phyloP scores from a whole-genome alignment of 2,113 vertebrate genomes.

The Ondatra zibethicus region DNA sequence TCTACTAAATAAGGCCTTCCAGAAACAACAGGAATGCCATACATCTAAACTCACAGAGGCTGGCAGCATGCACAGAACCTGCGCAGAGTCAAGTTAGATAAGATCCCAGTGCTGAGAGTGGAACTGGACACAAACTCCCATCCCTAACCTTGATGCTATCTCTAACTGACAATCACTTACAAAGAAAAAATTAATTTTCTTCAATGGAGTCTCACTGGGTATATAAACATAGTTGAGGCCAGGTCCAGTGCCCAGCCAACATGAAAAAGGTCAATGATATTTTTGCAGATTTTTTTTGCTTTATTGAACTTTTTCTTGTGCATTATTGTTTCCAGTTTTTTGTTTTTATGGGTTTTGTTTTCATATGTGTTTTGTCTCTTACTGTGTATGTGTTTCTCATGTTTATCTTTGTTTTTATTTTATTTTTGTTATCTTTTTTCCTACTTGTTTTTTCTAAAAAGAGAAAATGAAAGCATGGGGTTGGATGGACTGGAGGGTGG shows the following conservation, averaged over 20 bases:
- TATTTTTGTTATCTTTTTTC: not conserved
- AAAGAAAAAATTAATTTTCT: not conserved
- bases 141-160: not conserved
- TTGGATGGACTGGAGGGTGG: not conserved
- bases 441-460: not conserved
- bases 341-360: not conserved
- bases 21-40: not conserved
- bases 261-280: not conserved
- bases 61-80: not conserved
- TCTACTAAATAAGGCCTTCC: not conserved
- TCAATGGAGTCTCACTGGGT: not conserved
- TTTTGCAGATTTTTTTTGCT: not conserved
- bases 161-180: not conserved
- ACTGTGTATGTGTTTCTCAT: not conserved
- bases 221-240: not conserved
- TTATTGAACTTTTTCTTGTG: not conserved
- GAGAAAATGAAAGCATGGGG: not conserved
- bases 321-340: not conserved
- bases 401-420: not conserved
- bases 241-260: not conserved
- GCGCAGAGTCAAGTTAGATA: not conserved
- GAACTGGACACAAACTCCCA: not conserved
- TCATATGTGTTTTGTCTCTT: not conserved
- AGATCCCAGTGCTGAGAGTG: not conserved
- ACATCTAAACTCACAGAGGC: not conserved